Conservation (phyloP, 2,797 vertebrate genomes). For the Liparis tanakae region DNA sequence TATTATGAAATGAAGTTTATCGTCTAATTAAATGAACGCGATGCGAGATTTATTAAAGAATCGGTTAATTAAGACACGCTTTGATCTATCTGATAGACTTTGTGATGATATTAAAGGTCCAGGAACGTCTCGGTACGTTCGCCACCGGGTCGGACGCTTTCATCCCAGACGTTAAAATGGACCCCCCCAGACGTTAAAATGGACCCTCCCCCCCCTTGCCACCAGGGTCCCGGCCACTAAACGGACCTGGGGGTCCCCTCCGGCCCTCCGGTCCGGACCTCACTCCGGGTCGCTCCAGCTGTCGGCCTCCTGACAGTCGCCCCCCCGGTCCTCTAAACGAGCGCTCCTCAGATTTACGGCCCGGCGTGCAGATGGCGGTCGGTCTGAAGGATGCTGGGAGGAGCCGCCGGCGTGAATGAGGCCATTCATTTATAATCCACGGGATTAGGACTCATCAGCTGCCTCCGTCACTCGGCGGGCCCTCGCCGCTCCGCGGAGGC, state of each 20-base stretch:
- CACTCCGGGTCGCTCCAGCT: too few species aligned
- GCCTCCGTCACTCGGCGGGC: conserved; percentile 68
- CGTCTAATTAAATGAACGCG: conserved; percentile 49
- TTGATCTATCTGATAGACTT: conserved; percentile 19
- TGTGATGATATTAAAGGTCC: conserved; percentile 15
- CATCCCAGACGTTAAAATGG: conserved; percentile 34
- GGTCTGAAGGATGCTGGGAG: conserved; percentile 54
- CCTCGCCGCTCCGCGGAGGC: neutral
- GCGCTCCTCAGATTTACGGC: conserved; percentile 31
- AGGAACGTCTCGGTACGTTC: neutral
- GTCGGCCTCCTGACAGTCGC: conserved; percentile 23
- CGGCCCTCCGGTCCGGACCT: conserved; percentile 9
- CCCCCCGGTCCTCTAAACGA: conserved; percentile 17
- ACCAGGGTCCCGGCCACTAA: conserved; percentile 30
- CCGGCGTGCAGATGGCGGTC: conserved; percentile 28
- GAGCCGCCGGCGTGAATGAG: conserved; percentile 57
- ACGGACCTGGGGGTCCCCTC: conserved; percentile 39
- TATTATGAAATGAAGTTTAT: conserved; percentile 62
- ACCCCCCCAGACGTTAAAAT: too few species aligned
- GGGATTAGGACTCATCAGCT: conserved; percentile 70
- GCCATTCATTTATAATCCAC: conserved; percentile 66
- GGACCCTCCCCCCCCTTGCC: conserved; percentile 32
- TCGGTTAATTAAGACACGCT: conserved; percentile 28
- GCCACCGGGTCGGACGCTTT: neutral
- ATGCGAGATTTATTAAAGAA: conserved; percentile 42